Evolutionary conservation across 2,888 invertebrate species (phyloP), one percentile per base, ranked within the genome.

Genomic region (Andricus quercusramuli): DNA sequence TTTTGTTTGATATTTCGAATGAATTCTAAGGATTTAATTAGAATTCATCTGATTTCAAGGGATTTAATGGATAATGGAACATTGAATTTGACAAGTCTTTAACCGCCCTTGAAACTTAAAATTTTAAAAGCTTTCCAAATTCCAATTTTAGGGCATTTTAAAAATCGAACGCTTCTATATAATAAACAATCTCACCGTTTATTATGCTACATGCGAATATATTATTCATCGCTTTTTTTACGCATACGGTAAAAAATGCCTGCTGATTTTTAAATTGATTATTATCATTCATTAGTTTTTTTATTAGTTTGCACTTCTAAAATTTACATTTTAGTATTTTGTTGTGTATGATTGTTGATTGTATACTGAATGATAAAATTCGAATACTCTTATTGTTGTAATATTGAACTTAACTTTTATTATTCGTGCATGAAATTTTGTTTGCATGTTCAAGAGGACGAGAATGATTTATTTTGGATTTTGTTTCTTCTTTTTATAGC

Each of bases 401-500:
- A 47, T 17, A 59, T 20, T 77, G n/a, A 80, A 66, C 56, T 56
- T 77, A 56, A 78, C 3, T 25, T 32, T 51, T 66, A 77, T 74
- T 44, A 66, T 17, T 65, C 32, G 70, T 41, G 44, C 78, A 70
- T 77, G 77, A 22, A n/a, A n/a, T 68, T 68, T 78, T 80, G 37
- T 17, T 59, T 80, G 83, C 81, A 85, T 81, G 82, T 64, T 62
- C 15, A 70, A 51, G 5, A 74, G 70, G 83, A 80, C 77, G 82
- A 68, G 65, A 84, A 41, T 84, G 67, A 74, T 51, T 32, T n/a
- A 74, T 32, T 74, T 68, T 44, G 25, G 22, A 15, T 13, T 51
- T 74, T 74, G 29, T 56, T 15, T 56, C 22, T 22, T 80, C 59
- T 78, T 65, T 94, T 93, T 93, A 70, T 94, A 98, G 98, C 98